A percentile compares a stretch with the other conserved stretches of the same genome.
Evolutionary conservation across 2,797 vertebrate genomes (phyloP).

Genomic region (Podarcis lilfordi): DNA sequence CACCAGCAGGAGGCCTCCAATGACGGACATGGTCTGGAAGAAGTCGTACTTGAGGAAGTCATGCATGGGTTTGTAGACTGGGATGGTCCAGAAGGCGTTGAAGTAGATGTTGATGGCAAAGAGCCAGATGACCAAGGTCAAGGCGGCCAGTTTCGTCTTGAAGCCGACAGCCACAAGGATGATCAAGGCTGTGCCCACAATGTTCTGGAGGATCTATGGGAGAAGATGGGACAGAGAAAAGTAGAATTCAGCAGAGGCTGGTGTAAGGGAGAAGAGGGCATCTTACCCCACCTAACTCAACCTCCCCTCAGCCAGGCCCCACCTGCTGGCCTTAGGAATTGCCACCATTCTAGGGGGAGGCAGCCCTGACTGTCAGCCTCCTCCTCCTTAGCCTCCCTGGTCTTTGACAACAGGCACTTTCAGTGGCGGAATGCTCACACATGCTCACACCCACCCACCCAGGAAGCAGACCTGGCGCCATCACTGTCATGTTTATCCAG

Average conservation of each 20-base stretch:
- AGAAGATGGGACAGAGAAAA: not conserved
- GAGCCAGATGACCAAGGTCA: slow-evolving; percentile 96
- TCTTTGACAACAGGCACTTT: no score
- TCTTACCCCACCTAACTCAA: no score
- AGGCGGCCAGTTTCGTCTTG: slow-evolving; percentile 95
- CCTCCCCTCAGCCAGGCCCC: no score
- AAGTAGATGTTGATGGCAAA: slow-evolving; percentile 96
- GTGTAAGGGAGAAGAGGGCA: not conserved
- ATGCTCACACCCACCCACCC: no score
- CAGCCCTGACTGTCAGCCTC: no score
- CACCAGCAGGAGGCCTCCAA: slow-evolving; percentile 94
- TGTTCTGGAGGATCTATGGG: slow-evolving; percentile 93
- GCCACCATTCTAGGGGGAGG: no score
- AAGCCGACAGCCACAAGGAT: slow-evolving; percentile 96
- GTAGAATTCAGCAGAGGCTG: not conserved
- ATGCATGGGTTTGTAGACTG: slow-evolving; percentile 97
- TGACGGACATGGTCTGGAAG: slow-evolving; percentile 99
- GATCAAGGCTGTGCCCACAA: slow-evolving; percentile 95
- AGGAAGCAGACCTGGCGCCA: no score
- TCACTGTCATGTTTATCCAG: no score
- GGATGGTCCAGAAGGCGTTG: slow-evolving; percentile 98
- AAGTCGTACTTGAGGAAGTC: slow-evolving; percentile 99
- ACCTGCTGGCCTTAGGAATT: no score
- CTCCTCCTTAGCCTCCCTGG: no score
- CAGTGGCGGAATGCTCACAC: no score